These are phyloP conservation scores for Sebastes fasciatus DNA, from an alignment of 2,113 vertebrate genomes.

Conservation along the genomic window DNA sequence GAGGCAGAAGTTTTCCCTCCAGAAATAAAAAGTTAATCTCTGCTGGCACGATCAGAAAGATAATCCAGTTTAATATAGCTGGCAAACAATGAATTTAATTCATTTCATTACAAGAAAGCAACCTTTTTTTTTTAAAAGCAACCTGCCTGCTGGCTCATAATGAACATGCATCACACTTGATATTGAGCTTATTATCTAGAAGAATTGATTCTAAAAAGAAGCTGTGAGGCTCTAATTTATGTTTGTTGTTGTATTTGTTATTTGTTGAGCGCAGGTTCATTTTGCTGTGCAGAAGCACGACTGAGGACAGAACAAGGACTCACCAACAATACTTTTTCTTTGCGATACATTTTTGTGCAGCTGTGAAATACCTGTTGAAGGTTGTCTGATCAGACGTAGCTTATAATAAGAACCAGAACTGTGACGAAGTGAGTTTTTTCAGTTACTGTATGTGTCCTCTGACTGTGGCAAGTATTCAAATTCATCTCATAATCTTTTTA, in stretches of 20 bases:
- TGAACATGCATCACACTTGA: constrained; percentile 11
- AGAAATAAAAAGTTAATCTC: constrained; percentile 21
- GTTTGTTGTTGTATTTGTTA: background rate
- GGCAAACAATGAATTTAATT: constrained; percentile 22
- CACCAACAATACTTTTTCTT: background rate
- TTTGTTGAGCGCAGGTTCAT: constrained; percentile 16
- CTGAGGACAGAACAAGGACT: background rate
- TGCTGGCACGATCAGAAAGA: constrained; percentile 1
- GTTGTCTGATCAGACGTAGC: background rate
- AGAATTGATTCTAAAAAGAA: constrained; percentile 10
- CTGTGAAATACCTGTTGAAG: background rate
- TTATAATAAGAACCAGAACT: background rate
- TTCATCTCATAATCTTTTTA: background rate
- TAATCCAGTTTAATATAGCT: background rate
- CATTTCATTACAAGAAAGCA: constrained; percentile 12
- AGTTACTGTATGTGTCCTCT: background rate
- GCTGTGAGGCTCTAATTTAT: constrained; percentile 13
- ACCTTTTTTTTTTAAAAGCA: constrained; percentile 5
- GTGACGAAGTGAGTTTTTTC: background rate
- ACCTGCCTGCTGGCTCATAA: constrained; percentile 12
- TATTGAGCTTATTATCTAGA: constrained; percentile 24
- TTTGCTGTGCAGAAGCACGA: background rate
- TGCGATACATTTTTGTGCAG: background rate
- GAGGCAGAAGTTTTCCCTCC: constrained; percentile 6
- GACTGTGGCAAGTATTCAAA: background rate